phyloP scores from a whole-genome alignment of 92 coral and sea anemone species.

The Parazoanthus atlanticus region DNA sequence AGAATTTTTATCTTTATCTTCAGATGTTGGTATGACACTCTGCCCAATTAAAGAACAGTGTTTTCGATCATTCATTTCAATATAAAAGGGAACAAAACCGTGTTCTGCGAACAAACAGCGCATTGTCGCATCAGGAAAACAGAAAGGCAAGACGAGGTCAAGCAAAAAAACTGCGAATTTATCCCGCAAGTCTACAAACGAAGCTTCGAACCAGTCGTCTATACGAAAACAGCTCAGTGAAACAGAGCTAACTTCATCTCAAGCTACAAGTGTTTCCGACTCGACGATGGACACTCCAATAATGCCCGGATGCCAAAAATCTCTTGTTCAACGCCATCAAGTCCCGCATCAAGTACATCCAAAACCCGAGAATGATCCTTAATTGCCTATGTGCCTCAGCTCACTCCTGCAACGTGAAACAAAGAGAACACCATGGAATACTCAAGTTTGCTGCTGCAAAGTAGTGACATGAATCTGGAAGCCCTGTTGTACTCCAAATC shows the following conservation, averaged over 20 bases:
- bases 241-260: background rate
- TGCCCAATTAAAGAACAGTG: slow-evolving; percentile 18
- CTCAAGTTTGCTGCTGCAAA: background rate
- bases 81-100: background rate
- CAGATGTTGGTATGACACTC: background rate
- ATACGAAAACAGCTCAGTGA: background rate
- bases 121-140: background rate
- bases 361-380: background rate
- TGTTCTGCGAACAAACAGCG: background rate
- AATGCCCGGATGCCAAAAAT: no score
- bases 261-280: background rate
- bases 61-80: slow-evolving; percentile 5
- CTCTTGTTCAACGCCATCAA: no score
- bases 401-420: no score
- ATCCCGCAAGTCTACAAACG: no score
- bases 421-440: no score
- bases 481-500: slow-evolving; percentile 6
- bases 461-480: background rate
- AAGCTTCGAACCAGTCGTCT: no score
- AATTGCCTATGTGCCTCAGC: no score
- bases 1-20: background rate
- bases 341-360: background rate
- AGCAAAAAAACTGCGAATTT: background rate
- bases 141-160: background rate
- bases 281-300: background rate